A percentile compares a stretch with the other conserved stretches of the same genome.
phyloP scores from a whole-genome alignment of 2,888 invertebrate genomes.

The Lasioglossum morio region DNA sequence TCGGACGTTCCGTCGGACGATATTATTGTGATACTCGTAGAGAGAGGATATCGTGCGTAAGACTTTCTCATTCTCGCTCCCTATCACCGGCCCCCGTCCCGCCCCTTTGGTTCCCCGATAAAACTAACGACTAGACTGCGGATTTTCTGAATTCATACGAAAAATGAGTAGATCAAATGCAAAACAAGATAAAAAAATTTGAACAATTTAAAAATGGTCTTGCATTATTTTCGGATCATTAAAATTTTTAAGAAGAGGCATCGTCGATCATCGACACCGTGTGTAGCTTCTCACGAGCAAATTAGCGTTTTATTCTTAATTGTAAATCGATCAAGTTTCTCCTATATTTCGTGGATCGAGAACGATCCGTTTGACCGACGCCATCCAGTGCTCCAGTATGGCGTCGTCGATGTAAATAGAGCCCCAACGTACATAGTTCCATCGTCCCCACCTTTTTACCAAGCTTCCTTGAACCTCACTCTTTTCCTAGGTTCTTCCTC shows the following conservation, averaged over 20 bases:
- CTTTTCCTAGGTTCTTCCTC: not conserved
- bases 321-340: not conserved
- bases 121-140: not conserved
- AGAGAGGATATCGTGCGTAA: constrained; percentile 48
- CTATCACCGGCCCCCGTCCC: not conserved
- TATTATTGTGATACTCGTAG: constrained; percentile 76
- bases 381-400: constrained; percentile 5
- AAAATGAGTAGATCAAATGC: not conserved
- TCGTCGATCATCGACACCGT: not conserved
- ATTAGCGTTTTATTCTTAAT: not conserved
- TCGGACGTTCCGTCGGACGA: constrained; percentile 73
- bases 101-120: not conserved
- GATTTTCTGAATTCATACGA: not conserved
- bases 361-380: constrained; percentile 20
- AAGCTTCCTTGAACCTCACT: constrained; percentile 34
- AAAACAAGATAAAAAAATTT: not conserved
- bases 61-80: constrained; percentile 35
- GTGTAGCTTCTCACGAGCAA: not conserved
- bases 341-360: not conserved
- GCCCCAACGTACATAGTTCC: constrained; percentile 54
- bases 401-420: constrained; percentile 66
- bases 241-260: not conserved
- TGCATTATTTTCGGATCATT: not conserved
- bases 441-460: constrained; percentile 23
- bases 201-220: not conserved